Percentiles rank a stretch among this genome's conserved stretches.
phyloP scores from a whole-genome alignment of 2,888 invertebrate genomes.

The Eudasyphora cyanicolor region DNA sequence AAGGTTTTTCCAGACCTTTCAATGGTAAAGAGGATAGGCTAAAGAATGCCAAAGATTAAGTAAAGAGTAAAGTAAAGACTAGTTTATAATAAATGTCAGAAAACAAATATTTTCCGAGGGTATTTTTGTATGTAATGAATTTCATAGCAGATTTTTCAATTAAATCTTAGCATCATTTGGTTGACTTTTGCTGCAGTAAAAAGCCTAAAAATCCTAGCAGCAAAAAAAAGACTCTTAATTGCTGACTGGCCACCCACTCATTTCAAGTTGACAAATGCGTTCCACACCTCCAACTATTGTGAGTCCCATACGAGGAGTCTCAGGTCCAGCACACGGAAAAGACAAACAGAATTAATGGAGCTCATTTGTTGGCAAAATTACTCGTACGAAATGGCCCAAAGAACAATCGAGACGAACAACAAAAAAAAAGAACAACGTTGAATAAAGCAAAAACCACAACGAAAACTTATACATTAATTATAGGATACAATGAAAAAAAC shows the following conservation, averaged over 20 bases:
- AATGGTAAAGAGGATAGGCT: too few species aligned
- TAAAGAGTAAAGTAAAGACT: too few species aligned
- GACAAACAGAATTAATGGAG: constrained; percentile 20
- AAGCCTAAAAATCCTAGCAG: too few species aligned
- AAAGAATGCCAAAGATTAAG: too few species aligned
- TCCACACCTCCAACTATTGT: neutral
- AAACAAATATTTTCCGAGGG: too few species aligned
- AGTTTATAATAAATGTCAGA: too few species aligned
- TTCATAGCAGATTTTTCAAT: too few species aligned
- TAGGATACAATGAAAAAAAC: neutral
- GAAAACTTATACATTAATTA: constrained; percentile 7
- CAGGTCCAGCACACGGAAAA: neutral
- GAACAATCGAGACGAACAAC: neutral
- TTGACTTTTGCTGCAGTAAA: too few species aligned
- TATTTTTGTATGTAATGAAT: too few species aligned
- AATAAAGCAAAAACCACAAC: neutral
- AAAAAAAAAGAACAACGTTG: neutral
- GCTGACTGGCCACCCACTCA: neutral
- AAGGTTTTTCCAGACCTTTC: too few species aligned
- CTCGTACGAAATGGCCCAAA: neutral
- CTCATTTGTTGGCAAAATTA: constrained; percentile 3
- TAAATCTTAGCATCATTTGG: too few species aligned
- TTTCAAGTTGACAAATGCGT: neutral
- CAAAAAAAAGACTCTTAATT: constrained; percentile 15
- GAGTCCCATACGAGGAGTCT: neutral